Base-by-base conservation (phyloP, 1,140 invertebrate species). In the Brachionus calyciflorus region DNA sequence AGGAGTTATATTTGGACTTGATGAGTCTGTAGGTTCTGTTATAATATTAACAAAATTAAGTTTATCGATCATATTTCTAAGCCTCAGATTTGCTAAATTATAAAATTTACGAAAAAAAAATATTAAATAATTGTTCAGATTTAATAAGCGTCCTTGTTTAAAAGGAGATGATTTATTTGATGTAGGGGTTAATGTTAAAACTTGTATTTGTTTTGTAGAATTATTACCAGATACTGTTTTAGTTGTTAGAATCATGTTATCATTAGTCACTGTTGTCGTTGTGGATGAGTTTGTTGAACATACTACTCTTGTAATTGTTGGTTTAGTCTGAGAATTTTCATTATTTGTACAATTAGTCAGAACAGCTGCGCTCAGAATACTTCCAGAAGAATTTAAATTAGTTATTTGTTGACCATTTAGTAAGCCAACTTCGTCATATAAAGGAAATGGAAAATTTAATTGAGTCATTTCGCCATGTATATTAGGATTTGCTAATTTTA, bases 81-180 rank as follows among this genome's bases (percentile, higher is more conserved):
- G 7, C 10, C 40, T 37, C 21, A 44, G 4, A 65, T 44, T 44
- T 17, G 37, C 33, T 3, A 65, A 28, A 21, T 65, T 65, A 37
- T 65, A 65, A 28, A 65, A 65, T 28, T 65, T 65, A 24, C 60
- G 60, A n/a, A 65, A 65, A 44, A 65, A 65, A 65, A 44, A 65
- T 24, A 24, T 65, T n/a, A 65, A 65, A 44, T 24, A 65, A 65
- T 37, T 65, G 5, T 17, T 65, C 40, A 65, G 19, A 37, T 65
- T 65, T n/a, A 65, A 19, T 10, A 65, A 24, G 24, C 60, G 40
- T n/a, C 10, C 21, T 24, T 41, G 4, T 44, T 44, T 65, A 10
- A n/a, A 10, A 44, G 21, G 2, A 19, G 40, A 44, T 10, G 19
- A 5, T 19, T 17, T 37, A 5, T 37, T 44, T 21, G 24, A 24